Evolutionary conservation across 2,888 invertebrate species (phyloP).

Genomic region (Philopedon plagiatum): DNA sequence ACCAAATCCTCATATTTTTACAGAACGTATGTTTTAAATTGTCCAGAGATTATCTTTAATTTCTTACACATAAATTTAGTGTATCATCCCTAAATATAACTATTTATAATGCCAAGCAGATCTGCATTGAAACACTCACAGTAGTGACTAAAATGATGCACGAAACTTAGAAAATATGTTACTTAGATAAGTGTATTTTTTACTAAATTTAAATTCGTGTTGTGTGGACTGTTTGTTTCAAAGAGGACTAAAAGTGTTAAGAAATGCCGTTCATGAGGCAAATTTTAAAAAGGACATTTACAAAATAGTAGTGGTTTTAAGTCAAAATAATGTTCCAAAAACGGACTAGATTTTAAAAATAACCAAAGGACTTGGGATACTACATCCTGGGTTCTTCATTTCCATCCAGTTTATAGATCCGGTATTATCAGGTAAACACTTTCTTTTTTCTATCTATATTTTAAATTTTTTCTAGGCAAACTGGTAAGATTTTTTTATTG

Average conservation of each 20-base stretch:
- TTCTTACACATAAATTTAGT: no score
- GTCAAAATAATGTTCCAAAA: constrained; percentile 11
- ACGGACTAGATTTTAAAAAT: constrained; percentile 19
- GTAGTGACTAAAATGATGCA: constrained; percentile 21
- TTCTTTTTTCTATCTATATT: constrained; percentile 24
- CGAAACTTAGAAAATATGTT: constrained; percentile 10
- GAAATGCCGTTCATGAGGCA: constrained; percentile 35
- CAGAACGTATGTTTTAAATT: no score
- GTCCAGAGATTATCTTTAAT: no score
- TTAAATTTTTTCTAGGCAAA: constrained; percentile 25
- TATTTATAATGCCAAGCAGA: constrained; percentile 8
- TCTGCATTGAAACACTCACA: background rate
- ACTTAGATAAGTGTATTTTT: constrained; percentile 11
- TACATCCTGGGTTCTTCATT: constrained; percentile 24
- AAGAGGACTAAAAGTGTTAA: constrained; percentile 33
- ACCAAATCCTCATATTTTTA: no score
- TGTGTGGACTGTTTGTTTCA: constrained; percentile 33
- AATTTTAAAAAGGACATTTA: constrained; percentile 25
- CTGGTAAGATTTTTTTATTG: constrained; percentile 38
- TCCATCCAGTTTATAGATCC: constrained; percentile 31
- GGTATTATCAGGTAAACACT: constrained; percentile 34
- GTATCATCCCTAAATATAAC: background rate
- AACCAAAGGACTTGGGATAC: constrained; percentile 28
- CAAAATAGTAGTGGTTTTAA: constrained; percentile 11
- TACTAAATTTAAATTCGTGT: background rate